phyloP scores from a whole-genome alignment of 2,888 invertebrate genomes.

The Chymomyza fuscimana region DNA sequence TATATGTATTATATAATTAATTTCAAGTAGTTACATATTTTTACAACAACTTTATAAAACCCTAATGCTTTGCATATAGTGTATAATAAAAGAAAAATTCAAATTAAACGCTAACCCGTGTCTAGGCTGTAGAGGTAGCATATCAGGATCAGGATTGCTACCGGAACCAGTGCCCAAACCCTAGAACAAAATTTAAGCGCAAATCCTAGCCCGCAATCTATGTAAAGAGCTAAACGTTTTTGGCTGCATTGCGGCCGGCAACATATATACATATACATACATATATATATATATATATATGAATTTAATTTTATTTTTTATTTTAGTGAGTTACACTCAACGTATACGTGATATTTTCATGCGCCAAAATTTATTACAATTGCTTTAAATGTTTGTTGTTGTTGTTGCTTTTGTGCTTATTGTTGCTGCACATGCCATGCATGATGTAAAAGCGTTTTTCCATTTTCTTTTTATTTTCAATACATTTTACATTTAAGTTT shows the following conservation, averaged over 20 bases:
- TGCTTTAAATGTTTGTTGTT: conserved; percentile 6
- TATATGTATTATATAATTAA: too few relatives aligned
- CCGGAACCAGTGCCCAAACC: not conserved
- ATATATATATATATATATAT: too few relatives aligned
- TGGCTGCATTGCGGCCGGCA: conserved; percentile 10
- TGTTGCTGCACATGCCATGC: conserved; percentile 16
- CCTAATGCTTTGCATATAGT: too few relatives aligned
- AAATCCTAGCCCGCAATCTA: not conserved
- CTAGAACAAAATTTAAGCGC: not conserved
- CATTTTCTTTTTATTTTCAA: conserved; percentile 14
- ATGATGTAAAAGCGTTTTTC: conserved; percentile 9
- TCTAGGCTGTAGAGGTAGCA: not conserved
- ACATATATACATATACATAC: not conserved
- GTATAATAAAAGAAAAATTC: not conserved
- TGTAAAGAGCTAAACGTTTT: conserved; percentile 20
- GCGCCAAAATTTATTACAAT: conserved; percentile 39
- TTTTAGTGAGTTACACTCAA: conserved; percentile 26
- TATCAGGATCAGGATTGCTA: too few relatives aligned
- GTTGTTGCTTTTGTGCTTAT: conserved; percentile 7
- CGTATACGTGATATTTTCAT: conserved; percentile 59
- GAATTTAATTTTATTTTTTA: not conserved
- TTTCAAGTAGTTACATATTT: too few relatives aligned
- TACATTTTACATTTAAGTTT: conserved; percentile 35
- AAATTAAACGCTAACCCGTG: not conserved
- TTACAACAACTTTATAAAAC: too few relatives aligned